Evolutionary conservation across 2,113 vertebrate species (phyloP).

Genomic region (Corythaixoides concolor): DNA sequence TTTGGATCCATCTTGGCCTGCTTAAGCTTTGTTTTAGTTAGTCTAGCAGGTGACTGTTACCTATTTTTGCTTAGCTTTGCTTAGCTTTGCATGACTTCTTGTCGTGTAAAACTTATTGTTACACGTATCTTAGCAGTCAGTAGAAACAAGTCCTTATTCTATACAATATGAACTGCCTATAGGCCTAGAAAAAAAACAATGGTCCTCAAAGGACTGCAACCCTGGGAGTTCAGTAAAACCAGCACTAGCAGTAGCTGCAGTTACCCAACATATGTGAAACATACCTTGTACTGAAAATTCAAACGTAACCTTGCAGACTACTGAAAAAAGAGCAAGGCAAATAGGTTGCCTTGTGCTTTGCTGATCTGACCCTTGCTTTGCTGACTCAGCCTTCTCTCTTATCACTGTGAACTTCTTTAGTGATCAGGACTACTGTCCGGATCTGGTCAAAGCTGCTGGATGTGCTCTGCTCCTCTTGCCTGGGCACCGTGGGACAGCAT

Average conservation of each 20-base stretch:
- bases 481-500: not conserved
- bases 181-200: not conserved
- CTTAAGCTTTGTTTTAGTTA: not conserved
- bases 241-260: not conserved
- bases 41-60: not conserved
- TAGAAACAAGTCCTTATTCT: not conserved
- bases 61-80: not conserved
- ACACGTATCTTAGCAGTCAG: not conserved
- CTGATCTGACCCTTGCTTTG: not conserved
- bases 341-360: not conserved
- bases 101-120: not conserved
- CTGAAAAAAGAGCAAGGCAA: not conserved
- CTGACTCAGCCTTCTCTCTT: not conserved
- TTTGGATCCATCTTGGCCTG: not conserved
- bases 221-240: not conserved
- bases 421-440: not conserved
- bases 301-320: not conserved
- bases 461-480: rapidly evolving
- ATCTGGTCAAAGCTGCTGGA: not conserved
- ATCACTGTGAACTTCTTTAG: not conserved
- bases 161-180: not conserved
- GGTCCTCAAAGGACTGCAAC: not conserved
- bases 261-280: not conserved
- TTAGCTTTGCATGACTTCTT: not conserved
- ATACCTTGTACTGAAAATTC: not conserved